Evolutionary conservation across 2,113 vertebrate genomes (phyloP).

Genomic region (Poeciliopsis prolifica): DNA sequence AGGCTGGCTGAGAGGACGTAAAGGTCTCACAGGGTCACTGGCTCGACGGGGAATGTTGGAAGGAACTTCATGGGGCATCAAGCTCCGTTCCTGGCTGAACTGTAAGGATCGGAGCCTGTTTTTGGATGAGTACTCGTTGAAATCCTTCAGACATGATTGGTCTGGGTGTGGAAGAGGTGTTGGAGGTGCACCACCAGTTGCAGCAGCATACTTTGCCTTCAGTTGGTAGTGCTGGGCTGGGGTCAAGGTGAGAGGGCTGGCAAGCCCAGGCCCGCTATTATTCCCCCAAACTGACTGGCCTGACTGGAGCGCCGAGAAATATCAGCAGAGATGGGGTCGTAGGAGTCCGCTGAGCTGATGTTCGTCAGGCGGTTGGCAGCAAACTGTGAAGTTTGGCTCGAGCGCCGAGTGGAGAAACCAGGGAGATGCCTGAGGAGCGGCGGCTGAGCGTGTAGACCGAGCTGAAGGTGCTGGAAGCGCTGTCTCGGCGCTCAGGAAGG

Average conservation of each 20-base stretch:
- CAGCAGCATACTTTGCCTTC: slow-evolving; percentile 91
- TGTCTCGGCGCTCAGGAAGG: slow-evolving; percentile 85
- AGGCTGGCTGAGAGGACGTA: slow-evolving; percentile 69
- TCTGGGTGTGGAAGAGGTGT: slow-evolving; percentile 91
- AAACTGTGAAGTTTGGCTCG: slow-evolving; percentile 86
- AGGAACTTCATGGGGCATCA: slow-evolving; percentile 83
- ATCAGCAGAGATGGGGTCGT: slow-evolving; percentile 90
- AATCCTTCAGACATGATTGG: slow-evolving; percentile 84
- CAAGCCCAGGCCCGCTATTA: slow-evolving; percentile 46
- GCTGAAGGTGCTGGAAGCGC: slow-evolving; percentile 89
- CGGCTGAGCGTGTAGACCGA: slow-evolving; percentile 90
- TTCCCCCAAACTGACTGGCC: slow-evolving; percentile 84
- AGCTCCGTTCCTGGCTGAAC: slow-evolving; percentile 79
- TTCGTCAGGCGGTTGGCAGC: slow-evolving; percentile 82
- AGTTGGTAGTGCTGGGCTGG: slow-evolving; percentile 92
- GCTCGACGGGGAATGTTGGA: slow-evolving; percentile 83
- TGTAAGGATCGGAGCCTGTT: slow-evolving; percentile 78
- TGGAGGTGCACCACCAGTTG: slow-evolving; percentile 90
- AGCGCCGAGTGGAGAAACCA: slow-evolving; percentile 90
- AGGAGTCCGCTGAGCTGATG: slow-evolving; percentile 89
- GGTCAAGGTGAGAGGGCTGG: slow-evolving; percentile 86
- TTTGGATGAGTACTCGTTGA: slow-evolving; percentile 65
- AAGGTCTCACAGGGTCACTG: slow-evolving; percentile 86
- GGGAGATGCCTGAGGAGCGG: slow-evolving; percentile 93
- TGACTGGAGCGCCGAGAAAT: slow-evolving; percentile 91